phyloP scores from a whole-genome alignment of 2,888 invertebrate genomes.

The Willowsia nigromaculata region DNA sequence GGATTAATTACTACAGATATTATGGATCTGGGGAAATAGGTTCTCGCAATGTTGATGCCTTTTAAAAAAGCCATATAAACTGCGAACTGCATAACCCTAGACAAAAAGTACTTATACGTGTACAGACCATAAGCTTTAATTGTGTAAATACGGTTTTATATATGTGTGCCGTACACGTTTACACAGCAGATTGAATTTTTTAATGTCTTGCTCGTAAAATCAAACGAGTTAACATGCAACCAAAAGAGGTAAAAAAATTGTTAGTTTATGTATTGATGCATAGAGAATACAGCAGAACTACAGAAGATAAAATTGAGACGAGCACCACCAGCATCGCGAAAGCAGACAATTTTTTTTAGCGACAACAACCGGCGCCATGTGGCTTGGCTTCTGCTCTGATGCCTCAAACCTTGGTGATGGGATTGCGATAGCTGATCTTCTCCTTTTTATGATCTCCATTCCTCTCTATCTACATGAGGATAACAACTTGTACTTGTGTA shows the following conservation, averaged over 20 bases:
- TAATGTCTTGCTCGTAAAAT: neutral
- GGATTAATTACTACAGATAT: constrained; percentile 60
- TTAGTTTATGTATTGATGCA: neutral
- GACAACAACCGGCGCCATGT: constrained; percentile 55
- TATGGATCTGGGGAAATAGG: neutral
- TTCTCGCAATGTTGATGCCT: neutral
- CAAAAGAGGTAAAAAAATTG: neutral
- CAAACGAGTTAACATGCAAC: neutral
- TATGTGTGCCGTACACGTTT: neutral
- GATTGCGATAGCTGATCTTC: neutral
- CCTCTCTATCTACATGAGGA: neutral
- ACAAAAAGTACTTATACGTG: neutral
- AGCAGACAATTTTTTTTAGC: constrained; percentile 26
- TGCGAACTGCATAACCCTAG: constrained; percentile 4
- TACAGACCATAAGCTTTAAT: neutral
- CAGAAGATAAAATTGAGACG: neutral
- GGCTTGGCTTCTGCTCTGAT: constrained; percentile 1
- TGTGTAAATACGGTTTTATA: neutral
- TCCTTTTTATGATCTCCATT: neutral
- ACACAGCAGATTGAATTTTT: neutral
- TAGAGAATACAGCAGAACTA: too few relatives aligned
- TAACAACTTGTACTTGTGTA: neutral
- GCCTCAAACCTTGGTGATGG: neutral
- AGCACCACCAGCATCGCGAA: neutral
- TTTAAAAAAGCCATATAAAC: neutral